phyloP scores from a whole-genome alignment of 2,797 vertebrate genomes.

The Hydrolagus colliei region DNA sequence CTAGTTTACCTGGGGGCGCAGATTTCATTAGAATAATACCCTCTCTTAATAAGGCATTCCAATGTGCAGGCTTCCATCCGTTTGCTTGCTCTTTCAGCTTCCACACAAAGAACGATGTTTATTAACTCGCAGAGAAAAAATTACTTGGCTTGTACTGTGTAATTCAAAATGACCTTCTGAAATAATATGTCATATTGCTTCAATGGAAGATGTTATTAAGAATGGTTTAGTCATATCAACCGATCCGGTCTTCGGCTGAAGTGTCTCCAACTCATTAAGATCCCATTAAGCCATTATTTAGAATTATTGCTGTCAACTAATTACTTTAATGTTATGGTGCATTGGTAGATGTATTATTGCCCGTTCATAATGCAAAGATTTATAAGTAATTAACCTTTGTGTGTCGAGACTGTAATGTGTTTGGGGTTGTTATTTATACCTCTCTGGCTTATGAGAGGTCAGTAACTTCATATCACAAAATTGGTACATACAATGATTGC shows the following conservation, averaged over 20 bases:
- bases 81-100: slow-evolving; percentile 33
- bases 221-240: slow-evolving; percentile 34
- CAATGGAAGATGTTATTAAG: slow-evolving; percentile 40
- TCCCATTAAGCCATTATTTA: slow-evolving; percentile 44
- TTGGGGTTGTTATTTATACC: neutral
- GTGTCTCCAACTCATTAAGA: slow-evolving; percentile 45
- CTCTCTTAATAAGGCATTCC: slow-evolving; percentile 42
- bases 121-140: slow-evolving; percentile 56
- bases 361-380: neutral
- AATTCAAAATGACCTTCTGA: slow-evolving; percentile 60
- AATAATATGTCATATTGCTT: slow-evolving; percentile 52
- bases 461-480: neutral
- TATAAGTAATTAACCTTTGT: neutral
- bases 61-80: slow-evolving; percentile 53
- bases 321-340: neutral
- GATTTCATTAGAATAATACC: neutral
- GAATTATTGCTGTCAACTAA: neutral
- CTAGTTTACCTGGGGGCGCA: neutral
- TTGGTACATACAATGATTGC: neutral
- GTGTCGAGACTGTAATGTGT: neutral
- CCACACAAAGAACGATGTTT: slow-evolving; percentile 45
- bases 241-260: slow-evolving; percentile 36
- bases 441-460: neutral
- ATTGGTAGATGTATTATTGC: neutral
- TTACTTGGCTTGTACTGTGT: slow-evolving; percentile 46